Evolutionary conservation across 2,888 invertebrate genomes (phyloP), one percentile per base, ranked within the genome.

Genomic region (Sphaeridia pumilis): DNA sequence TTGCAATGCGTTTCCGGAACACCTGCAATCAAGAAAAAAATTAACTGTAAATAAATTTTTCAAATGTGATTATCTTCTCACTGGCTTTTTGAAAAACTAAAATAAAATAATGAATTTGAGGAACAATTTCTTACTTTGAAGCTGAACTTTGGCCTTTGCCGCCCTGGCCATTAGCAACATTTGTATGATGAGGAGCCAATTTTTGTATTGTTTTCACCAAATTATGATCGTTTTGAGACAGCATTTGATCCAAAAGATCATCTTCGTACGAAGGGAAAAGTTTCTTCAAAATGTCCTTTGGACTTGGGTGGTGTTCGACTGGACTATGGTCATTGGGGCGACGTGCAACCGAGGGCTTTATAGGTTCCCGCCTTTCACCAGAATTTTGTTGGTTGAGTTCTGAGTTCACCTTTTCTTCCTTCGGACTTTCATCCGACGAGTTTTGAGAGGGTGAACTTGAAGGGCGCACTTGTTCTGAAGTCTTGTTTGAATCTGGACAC

Each of bases 201-300:
- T 64, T 64, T 38, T 64, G 64, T 52, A 64, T 64, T 2, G 64
- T 62, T 46, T 58, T 60, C 1, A 64, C 60, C 26, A 64, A 54
- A 51, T 64, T 64, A 38, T 64, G 62, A 36, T 64, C 64, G 57
- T 64, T 64, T 52, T 64, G 64, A 1, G 49, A 50, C 10, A 64
- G 54, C 7, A 61, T 57, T 53, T 59, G 59, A 55, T 64, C 61
- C 45, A 64, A 46, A n/a, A 62, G 44, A 4, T 53, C 45, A 22
- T 64, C 64, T 4, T 62, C 62, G 44, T 64, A 61, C 0, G 62
- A 55, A 7, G 64, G 64, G 41, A 64, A 64, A 17, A 62, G 43
- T 52, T 60, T 62, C 17, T 49, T 45, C n/a, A 64, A 44, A 47
- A 64, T 61, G 20, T 64, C 61, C 46, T 63, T 64, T 25, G 58